Evolutionary conservation across 2,797 vertebrate genomes (phyloP).

Genomic region (Ctenopoma kingsleyae): DNA sequence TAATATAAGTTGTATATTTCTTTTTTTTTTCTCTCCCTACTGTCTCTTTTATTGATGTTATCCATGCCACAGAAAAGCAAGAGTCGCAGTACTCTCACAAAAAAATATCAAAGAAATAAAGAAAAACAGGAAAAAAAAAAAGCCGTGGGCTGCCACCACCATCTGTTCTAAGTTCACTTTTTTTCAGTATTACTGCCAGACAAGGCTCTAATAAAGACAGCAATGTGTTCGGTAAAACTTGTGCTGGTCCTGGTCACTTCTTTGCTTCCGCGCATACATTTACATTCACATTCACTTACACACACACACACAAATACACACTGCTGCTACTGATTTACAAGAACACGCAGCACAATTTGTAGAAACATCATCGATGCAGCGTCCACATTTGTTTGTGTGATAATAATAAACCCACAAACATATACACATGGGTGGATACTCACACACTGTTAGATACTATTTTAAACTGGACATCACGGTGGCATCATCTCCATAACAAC

Average conservation of each 20-base stretch:
- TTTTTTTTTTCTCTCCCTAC: constrained; percentile 87
- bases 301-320: constrained; percentile 24
- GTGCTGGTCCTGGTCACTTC: constrained; percentile 80
- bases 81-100: constrained; percentile 94
- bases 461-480: no score
- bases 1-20: constrained; percentile 99
- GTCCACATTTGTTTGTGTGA: constrained; percentile 8
- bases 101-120: constrained; percentile 83
- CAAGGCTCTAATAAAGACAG: constrained; percentile 99
- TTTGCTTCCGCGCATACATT: constrained; percentile 57
- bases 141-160: constrained; percentile 92
- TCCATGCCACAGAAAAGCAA: constrained; percentile 97
- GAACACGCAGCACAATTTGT: background rate
- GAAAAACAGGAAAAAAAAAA: constrained; percentile 81
- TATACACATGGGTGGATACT: background rate
- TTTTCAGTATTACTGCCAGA: constrained; percentile 99
- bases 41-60: constrained; percentile 99
- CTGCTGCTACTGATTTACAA: constrained; percentile 2
- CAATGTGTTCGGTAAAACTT: constrained; percentile 94
- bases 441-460: constrained; percentile 1
- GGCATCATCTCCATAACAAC: constrained; percentile 68
- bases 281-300: constrained; percentile 51
- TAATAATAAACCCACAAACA: background rate
- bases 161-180: constrained; percentile 96
- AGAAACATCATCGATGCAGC: background rate